These are phyloP conservation scores for Poecilia picta DNA, from an alignment of 2,797 vertebrate genomes.

Conservation along the genomic window DNA sequence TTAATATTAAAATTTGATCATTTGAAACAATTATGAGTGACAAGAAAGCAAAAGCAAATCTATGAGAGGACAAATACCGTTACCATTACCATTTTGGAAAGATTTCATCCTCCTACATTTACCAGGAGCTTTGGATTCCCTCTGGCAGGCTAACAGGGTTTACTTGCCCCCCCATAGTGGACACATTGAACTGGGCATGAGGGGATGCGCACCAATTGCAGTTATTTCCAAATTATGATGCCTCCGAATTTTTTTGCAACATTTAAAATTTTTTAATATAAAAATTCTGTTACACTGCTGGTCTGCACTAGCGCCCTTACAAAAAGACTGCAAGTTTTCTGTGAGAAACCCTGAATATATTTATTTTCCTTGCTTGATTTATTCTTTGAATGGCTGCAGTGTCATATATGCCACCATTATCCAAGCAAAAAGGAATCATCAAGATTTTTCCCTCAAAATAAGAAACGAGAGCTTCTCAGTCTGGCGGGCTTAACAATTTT, in stretches of 20 bases:
- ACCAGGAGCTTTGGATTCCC: too few relatives aligned
- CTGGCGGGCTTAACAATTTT: conserved; percentile 18
- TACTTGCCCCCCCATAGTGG: too few relatives aligned
- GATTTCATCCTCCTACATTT: conserved; percentile 3
- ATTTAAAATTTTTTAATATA: too few relatives aligned
- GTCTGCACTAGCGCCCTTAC: too few relatives aligned
- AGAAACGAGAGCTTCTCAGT: conserved; percentile 26
- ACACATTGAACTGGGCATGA: too few relatives aligned
- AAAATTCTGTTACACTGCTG: too few relatives aligned
- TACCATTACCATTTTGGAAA: conserved; percentile 36
- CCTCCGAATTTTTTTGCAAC: too few relatives aligned
- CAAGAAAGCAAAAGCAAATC: background rate
- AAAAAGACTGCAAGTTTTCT: too few relatives aligned
- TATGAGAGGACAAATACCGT: background rate
- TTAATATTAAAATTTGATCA: background rate
- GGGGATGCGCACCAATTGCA: too few relatives aligned
- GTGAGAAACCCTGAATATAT: conserved; percentile 16
- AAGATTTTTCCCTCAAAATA: conserved; percentile 22
- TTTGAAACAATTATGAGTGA: background rate
- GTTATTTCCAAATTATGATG: too few relatives aligned
- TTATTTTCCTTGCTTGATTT: background rate
- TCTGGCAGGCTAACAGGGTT: too few relatives aligned
- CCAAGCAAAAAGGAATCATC: conserved; percentile 40
- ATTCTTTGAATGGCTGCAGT: background rate
- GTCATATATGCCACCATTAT: conserved; percentile 9